Base-by-base conservation (phyloP, 2,888 invertebrate species). In the Drosophila paranaensis region DNA sequence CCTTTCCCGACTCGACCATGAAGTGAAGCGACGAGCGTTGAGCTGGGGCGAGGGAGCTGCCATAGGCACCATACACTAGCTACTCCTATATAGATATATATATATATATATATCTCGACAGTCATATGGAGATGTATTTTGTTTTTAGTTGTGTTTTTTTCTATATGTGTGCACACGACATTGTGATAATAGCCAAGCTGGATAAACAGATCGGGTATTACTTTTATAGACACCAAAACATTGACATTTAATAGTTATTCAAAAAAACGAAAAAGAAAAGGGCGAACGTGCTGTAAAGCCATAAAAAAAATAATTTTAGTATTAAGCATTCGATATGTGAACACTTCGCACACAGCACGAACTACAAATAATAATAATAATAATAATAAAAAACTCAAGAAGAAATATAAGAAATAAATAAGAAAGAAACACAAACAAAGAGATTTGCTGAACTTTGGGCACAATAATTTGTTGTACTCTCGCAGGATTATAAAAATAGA, bases 1-100 rank as follows among this genome's bases (percentile, higher is more conserved):
- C 94, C n/a, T 95, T 94, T 87, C 96, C 96, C 3, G 95, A 96
- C 77, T 90, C 91, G 20, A 86, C 81, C 35, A 90, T 83, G 81
- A 91, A 91, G 72, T 91, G 75, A 88, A 33, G 33, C 11, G 30
- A n/a, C 3, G 2, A 16, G 40, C n/a, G 10, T 3, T 33, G 33
- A 9, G 48, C 0, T 25, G n/a, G 10, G 10, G 9, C 4, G 27
- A 0, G 48, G 48, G 30, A 35, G 35, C 20, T 33, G 51, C 35
- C 35, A 20, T 6, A n/a, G n/a, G 33, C 33, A 16, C 48, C 27
- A 2, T 48, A n/a, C 5, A 14, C 27, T 27, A 10, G 43, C 27
- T 27, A 30, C 39, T 16, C 30, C 8, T 39, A 16, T 9, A 30
- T 30, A 14, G 5, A 51, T 13, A 43, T 11, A 35, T 35, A 35